Evolutionary conservation across 2,888 invertebrate genomes (phyloP), one percentile per base, ranked within the genome.

Genomic region (Steinernema scapterisci): DNA sequence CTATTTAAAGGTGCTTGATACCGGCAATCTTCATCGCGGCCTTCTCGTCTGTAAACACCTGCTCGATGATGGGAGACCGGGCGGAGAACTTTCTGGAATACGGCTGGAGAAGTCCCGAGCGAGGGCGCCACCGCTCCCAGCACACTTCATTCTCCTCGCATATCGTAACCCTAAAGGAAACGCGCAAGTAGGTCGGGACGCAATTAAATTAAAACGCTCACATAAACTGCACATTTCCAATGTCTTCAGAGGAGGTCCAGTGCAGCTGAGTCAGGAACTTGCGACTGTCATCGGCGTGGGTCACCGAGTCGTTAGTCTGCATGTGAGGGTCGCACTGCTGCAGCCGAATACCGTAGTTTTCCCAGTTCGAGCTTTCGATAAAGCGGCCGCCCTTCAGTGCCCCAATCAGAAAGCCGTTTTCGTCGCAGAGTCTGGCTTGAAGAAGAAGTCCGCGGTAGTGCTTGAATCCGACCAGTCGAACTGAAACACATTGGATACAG

Each of bases 191-290:
- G 31, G 27, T 63, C 63, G 63, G 9, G 27, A 63, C 16, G 63
- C 63, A 63, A 63, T 31, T 63, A 63, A 54, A 54, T 19, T 27
- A 63, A 48, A 25, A 63, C 63, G 54, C 79, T 77, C 56, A 83
- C 82, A 82, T 77, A 78, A 83, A 83, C 52, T 83, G 83, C 23
- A 83, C 80, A 56, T 79, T 77, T 23, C 83, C 83, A 11, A 82
- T 73, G 72, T 83, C 81, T 38, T 73, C 70, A 16, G 75, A 74
- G 11, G 83, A 74, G 11, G 56, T 77, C 83, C 83, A 83, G 51
- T 77, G 76, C 19, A 78, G 73, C 73, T 83, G 80, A 25, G 79
- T 77, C 48, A 81, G 31, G 56, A 81, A 83, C 71, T 83, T 83
- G 63, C 80, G 80, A n/a, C 79, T 79, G 70, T 81, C 81, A 48